phyloP scores from a whole-genome alignment of 2,888 invertebrate genomes.

The Podabrus alpinus region DNA sequence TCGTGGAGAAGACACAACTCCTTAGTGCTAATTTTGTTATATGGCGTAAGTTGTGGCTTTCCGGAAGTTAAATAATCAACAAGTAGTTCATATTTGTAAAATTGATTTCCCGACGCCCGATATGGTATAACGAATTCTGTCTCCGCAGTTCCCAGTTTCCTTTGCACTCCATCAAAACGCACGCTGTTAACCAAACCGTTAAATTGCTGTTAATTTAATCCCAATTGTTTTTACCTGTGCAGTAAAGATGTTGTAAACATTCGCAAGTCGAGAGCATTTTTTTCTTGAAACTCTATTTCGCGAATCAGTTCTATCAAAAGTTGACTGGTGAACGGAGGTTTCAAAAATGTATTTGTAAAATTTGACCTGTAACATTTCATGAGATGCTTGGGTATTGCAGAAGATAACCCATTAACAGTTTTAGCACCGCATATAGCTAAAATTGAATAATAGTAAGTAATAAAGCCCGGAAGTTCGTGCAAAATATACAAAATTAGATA shows the following conservation, averaged over 20 bases:
- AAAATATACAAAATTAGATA: background rate
- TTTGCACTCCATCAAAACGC: conserved; percentile 65
- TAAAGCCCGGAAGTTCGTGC: background rate
- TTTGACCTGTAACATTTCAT: conserved; percentile 63
- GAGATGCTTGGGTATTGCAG: conserved; percentile 61
- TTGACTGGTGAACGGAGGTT: conserved; percentile 63
- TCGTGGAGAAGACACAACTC: conserved; percentile 61
- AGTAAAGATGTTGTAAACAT: conserved; percentile 61
- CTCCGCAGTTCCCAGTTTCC: conserved; percentile 56
- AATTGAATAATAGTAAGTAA: background rate
- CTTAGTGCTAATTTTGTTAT: conserved; percentile 50
- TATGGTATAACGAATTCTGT: conserved; percentile 61
- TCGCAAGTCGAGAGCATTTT: conserved; percentile 60
- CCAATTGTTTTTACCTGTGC: conserved; percentile 57
- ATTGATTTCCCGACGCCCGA: conserved; percentile 63
- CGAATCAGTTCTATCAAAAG: conserved; percentile 65
- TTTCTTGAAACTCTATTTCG: conserved; percentile 62
- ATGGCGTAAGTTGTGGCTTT: conserved; percentile 45
- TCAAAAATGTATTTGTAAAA: conserved; percentile 51
- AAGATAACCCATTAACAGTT: conserved; percentile 31
- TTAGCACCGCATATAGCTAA: background rate
- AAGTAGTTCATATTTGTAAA: conserved; percentile 63
- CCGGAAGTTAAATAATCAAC: conserved; percentile 64
- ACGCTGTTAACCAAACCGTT: conserved; percentile 52
- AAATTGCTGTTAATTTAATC: conserved; percentile 16